These are phyloP conservation scores for Chouioia cunea DNA, from an alignment of 2,888 invertebrate genomes.

Conservation along the genomic window DNA sequence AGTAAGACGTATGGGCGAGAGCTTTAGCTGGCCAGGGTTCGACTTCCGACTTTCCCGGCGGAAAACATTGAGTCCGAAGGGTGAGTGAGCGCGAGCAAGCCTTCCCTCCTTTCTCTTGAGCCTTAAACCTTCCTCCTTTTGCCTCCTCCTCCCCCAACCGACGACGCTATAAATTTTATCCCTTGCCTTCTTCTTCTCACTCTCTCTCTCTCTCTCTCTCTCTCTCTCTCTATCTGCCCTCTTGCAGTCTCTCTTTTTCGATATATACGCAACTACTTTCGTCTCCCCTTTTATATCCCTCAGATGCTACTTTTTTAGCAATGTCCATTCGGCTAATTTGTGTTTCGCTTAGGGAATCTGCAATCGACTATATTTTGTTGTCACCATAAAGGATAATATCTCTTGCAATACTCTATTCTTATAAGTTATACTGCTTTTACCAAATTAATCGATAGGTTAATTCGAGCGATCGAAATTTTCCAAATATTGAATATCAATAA, in stretches of 20 bases:
- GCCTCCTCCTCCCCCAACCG: slow-evolving; percentile 17
- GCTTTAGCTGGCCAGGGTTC: slow-evolving; percentile 67
- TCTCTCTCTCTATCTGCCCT: slow-evolving; percentile 32
- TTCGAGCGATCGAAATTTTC: no score
- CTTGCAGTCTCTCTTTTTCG: slow-evolving; percentile 45
- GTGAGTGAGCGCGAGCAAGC: slow-evolving; percentile 53
- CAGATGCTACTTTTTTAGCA: background rate
- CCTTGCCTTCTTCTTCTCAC: slow-evolving; percentile 49
- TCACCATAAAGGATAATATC: no score
- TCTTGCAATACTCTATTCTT: no score
- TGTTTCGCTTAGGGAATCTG: background rate
- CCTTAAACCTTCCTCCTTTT: slow-evolving; percentile 48
- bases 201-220: slow-evolving; percentile 20
- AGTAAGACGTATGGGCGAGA: slow-evolving; percentile 67
- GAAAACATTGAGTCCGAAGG: slow-evolving; percentile 69
- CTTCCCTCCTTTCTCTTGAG: slow-evolving; percentile 50
- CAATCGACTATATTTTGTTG: no score
- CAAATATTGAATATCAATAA: no score
- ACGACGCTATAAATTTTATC: slow-evolving; percentile 68
- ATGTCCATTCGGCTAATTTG: slow-evolving; percentile 33
- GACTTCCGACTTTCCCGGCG: slow-evolving; percentile 68
- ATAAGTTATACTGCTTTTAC: no score
- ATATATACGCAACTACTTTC: slow-evolving; percentile 10
- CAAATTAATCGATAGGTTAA: no score
- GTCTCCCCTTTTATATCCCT: slow-evolving; percentile 2